Percentiles rank a stretch among this genome's conserved stretches.
Conservation (phyloP, 2,113 vertebrate genomes). For the Melierax canorus region DNA sequence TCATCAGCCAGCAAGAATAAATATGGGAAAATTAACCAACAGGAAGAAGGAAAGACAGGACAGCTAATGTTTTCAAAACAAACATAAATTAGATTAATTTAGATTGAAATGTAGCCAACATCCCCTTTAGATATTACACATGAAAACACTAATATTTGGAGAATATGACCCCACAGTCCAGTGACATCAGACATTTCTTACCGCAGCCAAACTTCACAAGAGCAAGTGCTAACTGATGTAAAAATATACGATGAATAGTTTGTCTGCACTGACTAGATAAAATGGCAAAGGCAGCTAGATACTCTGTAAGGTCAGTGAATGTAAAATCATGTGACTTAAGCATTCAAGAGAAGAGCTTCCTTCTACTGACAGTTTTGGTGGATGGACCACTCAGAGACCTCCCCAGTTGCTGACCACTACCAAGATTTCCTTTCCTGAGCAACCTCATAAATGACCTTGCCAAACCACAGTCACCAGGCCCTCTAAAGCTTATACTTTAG, state of each 20-base stretch:
- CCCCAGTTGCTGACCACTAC: neutral
- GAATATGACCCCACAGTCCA: neutral
- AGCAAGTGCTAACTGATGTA: neutral
- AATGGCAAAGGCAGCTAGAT: neutral
- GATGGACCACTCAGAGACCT: neutral
- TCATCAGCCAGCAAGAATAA: neutral
- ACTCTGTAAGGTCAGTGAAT: neutral
- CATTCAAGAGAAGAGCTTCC: neutral
- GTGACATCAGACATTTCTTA: neutral
- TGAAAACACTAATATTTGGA: neutral
- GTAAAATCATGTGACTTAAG: neutral
- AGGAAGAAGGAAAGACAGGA: neutral
- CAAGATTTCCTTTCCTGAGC: neutral
- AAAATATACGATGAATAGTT: neutral
- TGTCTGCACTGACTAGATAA: neutral
- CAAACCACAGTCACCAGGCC: neutral
- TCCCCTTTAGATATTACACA: neutral
- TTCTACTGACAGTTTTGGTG: neutral
- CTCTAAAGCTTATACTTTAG: neutral
- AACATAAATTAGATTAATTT: conserved; percentile 8
- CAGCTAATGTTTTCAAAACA: neutral
- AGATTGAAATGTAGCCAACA: neutral
- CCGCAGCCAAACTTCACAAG: neutral
- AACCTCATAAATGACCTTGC: neutral
- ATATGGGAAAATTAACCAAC: neutral